Evolutionary conservation across 92 coral and sea anemone genomes (phyloP), one percentile per base, ranked within the genome.

Genomic region (Palythoa grandiflora): DNA sequence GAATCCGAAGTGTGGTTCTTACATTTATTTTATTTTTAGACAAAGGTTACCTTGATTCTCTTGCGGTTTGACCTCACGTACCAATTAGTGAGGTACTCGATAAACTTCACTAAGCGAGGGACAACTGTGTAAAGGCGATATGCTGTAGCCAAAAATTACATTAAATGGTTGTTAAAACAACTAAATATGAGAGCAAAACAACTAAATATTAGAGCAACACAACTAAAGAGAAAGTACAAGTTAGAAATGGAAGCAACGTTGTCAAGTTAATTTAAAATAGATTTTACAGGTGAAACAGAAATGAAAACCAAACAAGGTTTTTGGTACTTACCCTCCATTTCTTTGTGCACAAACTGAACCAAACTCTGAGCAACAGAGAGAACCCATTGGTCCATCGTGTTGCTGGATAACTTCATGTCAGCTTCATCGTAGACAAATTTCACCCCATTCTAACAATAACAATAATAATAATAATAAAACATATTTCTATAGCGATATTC

Each of bases 61-160:
- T 95, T 96, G 57, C 99, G 91, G 95, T 96, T 96, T 77, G 94
- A 93, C 75, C 99, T 89, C 53, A 96, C 99, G 77, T 96, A 96
- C 93, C 98, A 94, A 90, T 96, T 96, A 38, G 99, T 96, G 79
- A 96, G 93, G 86, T 93, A 96, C 73, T 96, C 99, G 66, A 96
- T 96, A 93, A 96, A 95, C 80, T 90, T 96, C 8, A 96, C 99
- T 53, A 96, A 89, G 15, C 99, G 98, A 60, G 99, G 99, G 39
- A 96, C 97, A 48, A 96, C 99, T 70, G 99, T 96, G 87, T 96
- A 96, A 89, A 96, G 91, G 71, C 93, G 96, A 86, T 96, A 96
- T 0, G 97, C 99, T 96, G 35, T 63, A 28, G 20, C 61, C 17
- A 63, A 63, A 8, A 63, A 63, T n/a, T 63, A 17, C 20, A 17